Conservation (phyloP, 2,888 invertebrate species). For the Xanthia icteritia region DNA sequence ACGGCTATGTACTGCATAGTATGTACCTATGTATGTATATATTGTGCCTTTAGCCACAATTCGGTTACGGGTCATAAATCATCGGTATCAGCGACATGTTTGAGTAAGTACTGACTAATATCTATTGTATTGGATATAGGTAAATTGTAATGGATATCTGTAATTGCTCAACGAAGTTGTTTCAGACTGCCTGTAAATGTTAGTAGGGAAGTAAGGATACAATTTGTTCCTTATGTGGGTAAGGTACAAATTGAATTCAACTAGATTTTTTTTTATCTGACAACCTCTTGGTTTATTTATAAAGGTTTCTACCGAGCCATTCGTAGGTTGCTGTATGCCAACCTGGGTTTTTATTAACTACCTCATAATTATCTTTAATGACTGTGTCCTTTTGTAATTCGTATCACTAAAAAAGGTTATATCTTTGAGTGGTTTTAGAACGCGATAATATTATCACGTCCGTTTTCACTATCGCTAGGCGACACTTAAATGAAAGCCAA, state of each 20-base stretch:
- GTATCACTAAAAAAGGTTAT: neutral
- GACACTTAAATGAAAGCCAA: neutral
- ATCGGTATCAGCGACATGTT: constrained; percentile 50
- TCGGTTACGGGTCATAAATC: constrained; percentile 46
- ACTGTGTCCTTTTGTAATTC: neutral
- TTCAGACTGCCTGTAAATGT: neutral
- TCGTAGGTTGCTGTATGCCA: neutral
- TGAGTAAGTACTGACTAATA: constrained; percentile 28
- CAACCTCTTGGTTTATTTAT: neutral
- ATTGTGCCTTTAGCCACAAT: constrained; percentile 44
- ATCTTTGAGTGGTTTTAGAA: neutral
- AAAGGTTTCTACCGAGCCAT: neutral
- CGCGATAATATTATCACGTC: neutral
- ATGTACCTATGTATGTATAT: neutral
- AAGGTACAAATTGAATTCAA: neutral
- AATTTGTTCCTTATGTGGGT: too few species aligned
- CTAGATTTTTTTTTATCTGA: neutral
- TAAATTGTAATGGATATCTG: constrained; percentile 8
- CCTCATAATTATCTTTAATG: neutral
- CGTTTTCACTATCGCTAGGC: neutral
- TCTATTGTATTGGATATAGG: constrained; percentile 22
- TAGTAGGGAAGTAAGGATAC: neutral
- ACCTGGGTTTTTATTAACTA: too few species aligned
- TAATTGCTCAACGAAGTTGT: constrained; percentile 5
- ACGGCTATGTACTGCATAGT: neutral